Evolutionary conservation across 2,113 vertebrate species (phyloP).

Genomic region (Anolis carolinensis): DNA sequence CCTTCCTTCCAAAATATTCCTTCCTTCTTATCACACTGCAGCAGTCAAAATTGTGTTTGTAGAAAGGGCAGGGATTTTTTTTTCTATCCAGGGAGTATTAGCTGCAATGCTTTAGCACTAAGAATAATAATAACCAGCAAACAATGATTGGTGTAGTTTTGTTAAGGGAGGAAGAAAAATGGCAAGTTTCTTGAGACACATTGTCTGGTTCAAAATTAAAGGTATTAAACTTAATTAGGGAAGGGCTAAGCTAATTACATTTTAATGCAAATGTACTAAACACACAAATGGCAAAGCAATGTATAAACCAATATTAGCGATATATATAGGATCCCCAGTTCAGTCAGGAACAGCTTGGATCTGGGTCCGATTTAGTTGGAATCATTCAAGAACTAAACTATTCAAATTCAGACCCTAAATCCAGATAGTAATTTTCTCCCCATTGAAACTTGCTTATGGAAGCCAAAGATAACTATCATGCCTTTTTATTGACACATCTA

Average conservation of each 20-base stretch:
- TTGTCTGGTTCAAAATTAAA: not conserved
- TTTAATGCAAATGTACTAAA: not conserved
- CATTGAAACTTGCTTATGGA: too few relatives aligned
- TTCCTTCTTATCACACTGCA: not conserved
- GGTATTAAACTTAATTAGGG: too few relatives aligned
- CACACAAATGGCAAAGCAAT: too few relatives aligned
- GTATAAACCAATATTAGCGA: too few relatives aligned
- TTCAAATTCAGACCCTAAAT: too few relatives aligned
- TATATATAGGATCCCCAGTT: too few relatives aligned
- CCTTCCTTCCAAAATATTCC: constrained; percentile 25
- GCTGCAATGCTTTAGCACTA: constrained; percentile 60
- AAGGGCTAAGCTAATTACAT: not conserved
- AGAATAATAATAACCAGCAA: constrained; percentile 52
- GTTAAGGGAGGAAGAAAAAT: constrained; percentile 44
- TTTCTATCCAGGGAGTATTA: constrained; percentile 27
- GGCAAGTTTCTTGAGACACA: constrained; percentile 31
- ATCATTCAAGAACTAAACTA: too few relatives aligned
- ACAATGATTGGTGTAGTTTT: constrained; percentile 66
- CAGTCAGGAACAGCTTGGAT: too few relatives aligned
- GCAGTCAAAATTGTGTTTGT: not conserved
- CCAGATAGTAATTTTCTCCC: too few relatives aligned
- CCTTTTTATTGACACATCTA: too few relatives aligned
- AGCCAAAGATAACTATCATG: too few relatives aligned
- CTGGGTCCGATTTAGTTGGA: too few relatives aligned
- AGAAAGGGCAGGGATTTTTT: constrained; percentile 57